Base-by-base conservation (phyloP, 2,888 invertebrate genomes). In the Tetranychus truncatus region DNA sequence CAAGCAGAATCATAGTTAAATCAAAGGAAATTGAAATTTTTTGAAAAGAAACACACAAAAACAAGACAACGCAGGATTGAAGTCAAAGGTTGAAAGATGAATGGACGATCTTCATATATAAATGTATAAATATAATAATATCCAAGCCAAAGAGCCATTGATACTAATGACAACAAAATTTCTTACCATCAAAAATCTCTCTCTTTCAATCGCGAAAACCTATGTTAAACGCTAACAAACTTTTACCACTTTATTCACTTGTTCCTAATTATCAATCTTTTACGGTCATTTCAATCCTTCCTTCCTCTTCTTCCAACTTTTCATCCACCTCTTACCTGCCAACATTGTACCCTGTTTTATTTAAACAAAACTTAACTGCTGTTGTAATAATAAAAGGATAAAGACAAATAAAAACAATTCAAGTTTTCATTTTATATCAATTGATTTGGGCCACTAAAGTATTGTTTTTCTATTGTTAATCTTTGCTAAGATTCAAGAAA, bases 1-100 rank as follows among this genome's bases (percentile, higher is more conserved):
- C 24, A 75, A 24, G 21, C 18, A 55, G 73, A 73, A 73, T 72
- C 20, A 15, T 55, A 55, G 55, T 55, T 55, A 15, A 55, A 55
- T 9, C 1, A 55, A 55, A 55, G 15, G 15, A 55, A 55, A 55
- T 3, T 15, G 2, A 55, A 55, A 55, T 15, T 55, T n/a, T 55
- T 15, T 55, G 55, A 15, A 15, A 15, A 15, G 9, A 9, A 55
- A 7, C 11, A 5, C 55, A 3, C 55, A 55, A 55, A 3, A 55
- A 55, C 9, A 55, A 2, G 15, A 55, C 55, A 15, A 55, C 8
- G 8, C 15, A 15, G 1, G 15, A 55, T 15, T 9, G 55, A 7
- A 55, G 15, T 55, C 9, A 55, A 55, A 15, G 15, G 7, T 55
- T 55, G 11, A 55, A 9, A 15, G 55, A 34, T 34, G 1, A 34